Conservation (phyloP, 2,113 vertebrate genomes). For the Indicator indicator region DNA sequence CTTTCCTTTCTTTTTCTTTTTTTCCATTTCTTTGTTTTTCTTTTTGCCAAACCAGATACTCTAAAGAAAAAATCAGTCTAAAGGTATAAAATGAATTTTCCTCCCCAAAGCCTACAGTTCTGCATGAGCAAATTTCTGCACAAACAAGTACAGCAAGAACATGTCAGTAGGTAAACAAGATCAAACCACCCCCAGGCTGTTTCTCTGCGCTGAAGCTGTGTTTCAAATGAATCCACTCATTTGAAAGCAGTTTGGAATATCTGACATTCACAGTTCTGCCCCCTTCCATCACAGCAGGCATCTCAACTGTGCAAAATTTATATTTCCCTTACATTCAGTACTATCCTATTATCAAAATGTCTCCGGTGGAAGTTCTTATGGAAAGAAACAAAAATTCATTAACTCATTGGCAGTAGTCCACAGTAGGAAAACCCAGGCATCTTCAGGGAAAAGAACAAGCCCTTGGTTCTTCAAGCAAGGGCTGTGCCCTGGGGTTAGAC, state of each 20-base stretch:
- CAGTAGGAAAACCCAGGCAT: neutral
- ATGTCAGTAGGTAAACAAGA: constrained; percentile 6
- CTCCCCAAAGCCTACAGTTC: neutral
- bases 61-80: neutral
- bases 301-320: constrained; percentile 36
- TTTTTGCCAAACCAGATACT: neutral
- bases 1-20: neutral
- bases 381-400: constrained; percentile 46
- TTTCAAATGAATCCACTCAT: constrained; percentile 6
- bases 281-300: constrained; percentile 13
- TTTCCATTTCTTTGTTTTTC: too few relatives aligned
- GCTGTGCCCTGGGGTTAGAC: neutral
- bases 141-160: neutral
- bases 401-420: constrained; percentile 2
- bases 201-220: neutral
- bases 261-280: constrained; percentile 18
- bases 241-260: constrained; percentile 37
- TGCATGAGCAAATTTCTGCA: neutral
- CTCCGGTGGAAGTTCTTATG: constrained; percentile 20
- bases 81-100: neutral
- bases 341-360: constrained; percentile 19
- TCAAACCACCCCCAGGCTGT: neutral
- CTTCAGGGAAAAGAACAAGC: constrained; percentile 15
- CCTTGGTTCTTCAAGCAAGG: neutral
- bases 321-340: constrained; percentile 42